Conservation (phyloP, 2,797 vertebrate species). For the Esox lucius region DNA sequence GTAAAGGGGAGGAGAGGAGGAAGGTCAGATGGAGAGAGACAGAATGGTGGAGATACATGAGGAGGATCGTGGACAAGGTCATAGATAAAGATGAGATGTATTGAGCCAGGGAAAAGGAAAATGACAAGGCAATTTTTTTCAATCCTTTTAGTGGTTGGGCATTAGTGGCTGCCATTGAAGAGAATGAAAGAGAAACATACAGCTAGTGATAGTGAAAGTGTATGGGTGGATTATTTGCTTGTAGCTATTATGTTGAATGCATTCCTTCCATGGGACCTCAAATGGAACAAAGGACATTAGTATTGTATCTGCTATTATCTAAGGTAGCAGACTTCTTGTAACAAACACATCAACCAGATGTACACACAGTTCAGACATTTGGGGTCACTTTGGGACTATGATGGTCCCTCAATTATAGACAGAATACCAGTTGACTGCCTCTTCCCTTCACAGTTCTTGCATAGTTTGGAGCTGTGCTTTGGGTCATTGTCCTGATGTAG, state of each 20-base stretch:
- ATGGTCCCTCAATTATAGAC: too few species aligned
- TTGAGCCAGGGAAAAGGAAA: conserved; percentile 26
- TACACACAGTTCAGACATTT: too few species aligned
- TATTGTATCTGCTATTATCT: too few species aligned
- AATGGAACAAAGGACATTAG: not conserved
- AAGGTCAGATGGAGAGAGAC: not conserved
- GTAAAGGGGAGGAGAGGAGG: not conserved
- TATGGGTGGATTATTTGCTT: not conserved
- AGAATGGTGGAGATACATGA: not conserved
- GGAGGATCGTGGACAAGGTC: conserved; percentile 22
- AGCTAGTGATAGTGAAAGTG: not conserved
- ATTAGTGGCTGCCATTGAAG: conserved; percentile 19
- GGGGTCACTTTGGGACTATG: too few species aligned
- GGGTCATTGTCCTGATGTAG: too few species aligned
- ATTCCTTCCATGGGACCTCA: not conserved
- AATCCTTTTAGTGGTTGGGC: conserved; percentile 31
- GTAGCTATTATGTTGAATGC: not conserved
- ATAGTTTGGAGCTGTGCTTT: too few species aligned
- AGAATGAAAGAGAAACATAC: conserved; percentile 5
- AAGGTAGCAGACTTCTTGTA: too few species aligned
- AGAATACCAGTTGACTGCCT: too few species aligned
- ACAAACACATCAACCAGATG: too few species aligned
- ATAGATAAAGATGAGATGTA: conserved; percentile 38
- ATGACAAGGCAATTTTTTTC: conserved; percentile 25
- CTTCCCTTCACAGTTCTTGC: too few species aligned